phyloP scores from a whole-genome alignment of 2,888 invertebrate species.

The Panzeria rudis region DNA sequence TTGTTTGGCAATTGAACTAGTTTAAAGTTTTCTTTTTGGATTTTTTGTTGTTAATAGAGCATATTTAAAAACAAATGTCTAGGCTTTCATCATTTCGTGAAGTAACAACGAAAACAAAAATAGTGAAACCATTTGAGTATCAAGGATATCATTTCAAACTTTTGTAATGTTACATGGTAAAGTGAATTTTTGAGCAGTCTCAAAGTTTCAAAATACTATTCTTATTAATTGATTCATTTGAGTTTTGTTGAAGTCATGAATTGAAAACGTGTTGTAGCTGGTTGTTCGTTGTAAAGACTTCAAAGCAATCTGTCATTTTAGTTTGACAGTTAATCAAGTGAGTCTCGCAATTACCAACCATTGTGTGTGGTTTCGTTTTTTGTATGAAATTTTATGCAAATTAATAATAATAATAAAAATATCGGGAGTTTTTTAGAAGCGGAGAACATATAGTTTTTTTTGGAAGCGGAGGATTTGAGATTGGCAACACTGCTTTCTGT shows the following conservation, averaged over 20 bases:
- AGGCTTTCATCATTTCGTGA: conserved; percentile 54
- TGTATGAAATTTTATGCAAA: conserved; percentile 46
- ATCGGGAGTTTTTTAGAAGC: not conserved
- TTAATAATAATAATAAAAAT: conserved; percentile 3
- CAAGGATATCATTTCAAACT: conserved; percentile 36
- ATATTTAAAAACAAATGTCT: conserved; percentile 62
- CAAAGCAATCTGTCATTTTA: conserved; percentile 61
- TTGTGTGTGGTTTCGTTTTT: conserved; percentile 47
- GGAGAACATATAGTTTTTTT: not conserved
- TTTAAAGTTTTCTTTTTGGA: conserved; percentile 30
- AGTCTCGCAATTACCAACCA: not conserved
- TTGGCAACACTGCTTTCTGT: not conserved
- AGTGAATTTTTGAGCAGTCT: not conserved
- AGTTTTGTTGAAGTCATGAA: not conserved
- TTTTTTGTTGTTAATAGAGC: conserved; percentile 43
- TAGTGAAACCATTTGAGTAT: not conserved
- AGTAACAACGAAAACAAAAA: conserved; percentile 10
- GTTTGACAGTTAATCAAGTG: conserved; percentile 62
- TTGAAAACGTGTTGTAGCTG: conserved; percentile 30
- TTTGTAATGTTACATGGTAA: not conserved
- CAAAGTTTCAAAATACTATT: conserved; percentile 1
- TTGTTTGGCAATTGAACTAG: conserved; percentile 56
- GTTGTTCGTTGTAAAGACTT: not conserved
- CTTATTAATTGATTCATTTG: conserved; percentile 9
- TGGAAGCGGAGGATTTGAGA: not conserved